A percentile compares a stretch with the other conserved stretches of the same genome.
Evolutionary conservation across 35 echinoderm and acorn worm genomes (phyloP).

Genomic region (Stichopus chloronotus): DNA sequence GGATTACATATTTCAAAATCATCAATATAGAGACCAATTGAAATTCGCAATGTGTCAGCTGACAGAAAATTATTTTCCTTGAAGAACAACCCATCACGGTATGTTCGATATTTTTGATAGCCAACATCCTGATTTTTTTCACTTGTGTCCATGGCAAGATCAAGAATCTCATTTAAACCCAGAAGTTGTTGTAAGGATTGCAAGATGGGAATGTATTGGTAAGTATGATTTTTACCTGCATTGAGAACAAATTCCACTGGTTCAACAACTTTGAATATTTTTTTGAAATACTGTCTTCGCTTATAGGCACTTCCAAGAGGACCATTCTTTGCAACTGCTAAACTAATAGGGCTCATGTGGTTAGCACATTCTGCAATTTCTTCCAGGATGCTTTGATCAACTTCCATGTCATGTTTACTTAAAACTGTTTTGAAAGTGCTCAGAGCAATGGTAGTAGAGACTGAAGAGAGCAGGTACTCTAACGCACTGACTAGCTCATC

Average conservation of each 20-base stretch:
- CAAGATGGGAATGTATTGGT: constrained; percentile 61
- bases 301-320: constrained; percentile 53
- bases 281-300: no score
- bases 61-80: constrained; percentile 64
- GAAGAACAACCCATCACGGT: constrained; percentile 65
- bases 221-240: constrained; percentile 35
- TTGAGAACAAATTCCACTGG: constrained; percentile 62
- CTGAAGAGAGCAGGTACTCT: constrained; percentile 48
- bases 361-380: constrained; percentile 51
- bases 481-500: constrained; percentile 54
- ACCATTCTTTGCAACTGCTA: constrained; percentile 60
- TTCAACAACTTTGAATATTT: constrained; percentile 70
- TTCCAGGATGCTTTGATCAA: constrained; percentile 31
- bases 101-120: constrained; percentile 48
- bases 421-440: constrained; percentile 17
- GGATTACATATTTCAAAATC: constrained; percentile 73
- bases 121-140: neutral
- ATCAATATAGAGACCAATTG: constrained; percentile 68
- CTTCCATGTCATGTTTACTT: constrained; percentile 27
- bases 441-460: constrained; percentile 25
- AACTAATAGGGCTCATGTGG: constrained; percentile 28
- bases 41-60: constrained; percentile 55
- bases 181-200: constrained; percentile 39
- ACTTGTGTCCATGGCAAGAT: constrained; percentile 16
- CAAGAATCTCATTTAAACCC: constrained; percentile 14